A percentile compares a stretch with the other conserved stretches of the same genome.
phyloP scores from a whole-genome alignment of 1,140 invertebrate species.

The Drosophila equinoxialis region DNA sequence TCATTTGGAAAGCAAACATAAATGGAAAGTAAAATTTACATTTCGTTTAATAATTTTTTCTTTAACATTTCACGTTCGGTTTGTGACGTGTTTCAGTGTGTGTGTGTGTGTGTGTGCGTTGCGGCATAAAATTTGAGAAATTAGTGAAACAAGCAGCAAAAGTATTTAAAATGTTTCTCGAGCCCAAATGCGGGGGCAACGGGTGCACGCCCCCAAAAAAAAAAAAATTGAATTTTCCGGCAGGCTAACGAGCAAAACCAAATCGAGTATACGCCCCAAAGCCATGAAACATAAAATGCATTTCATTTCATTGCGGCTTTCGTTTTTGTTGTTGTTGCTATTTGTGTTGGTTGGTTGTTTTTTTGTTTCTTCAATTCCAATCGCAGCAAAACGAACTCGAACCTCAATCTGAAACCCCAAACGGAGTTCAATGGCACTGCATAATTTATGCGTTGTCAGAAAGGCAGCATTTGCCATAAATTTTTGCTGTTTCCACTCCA shows the following conservation, averaged over 20 bases:
- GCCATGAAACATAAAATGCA: conserved; percentile 57
- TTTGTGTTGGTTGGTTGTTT: no score
- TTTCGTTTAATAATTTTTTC: conserved; percentile 77
- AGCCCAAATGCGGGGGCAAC: conserved; percentile 35
- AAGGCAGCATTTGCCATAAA: conserved; percentile 16
- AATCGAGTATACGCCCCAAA: conserved; percentile 7
- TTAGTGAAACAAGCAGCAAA: conserved; percentile 46
- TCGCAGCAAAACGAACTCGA: neutral
- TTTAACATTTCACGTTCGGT: conserved; percentile 64
- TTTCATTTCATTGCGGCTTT: conserved; percentile 71
- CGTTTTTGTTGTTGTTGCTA: conserved; percentile 34
- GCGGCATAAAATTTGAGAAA: conserved; percentile 74
- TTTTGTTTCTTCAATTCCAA: no score
- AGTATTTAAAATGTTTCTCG: conserved; percentile 40
- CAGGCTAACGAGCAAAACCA: conserved; percentile 19
- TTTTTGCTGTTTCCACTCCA: neutral
- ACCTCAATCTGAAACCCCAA: conserved; percentile 29
- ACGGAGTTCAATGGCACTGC: conserved; percentile 65
- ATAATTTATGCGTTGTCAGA: conserved; percentile 53
- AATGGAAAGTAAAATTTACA: conserved; percentile 80
- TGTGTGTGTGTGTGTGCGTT: conserved; percentile 42
- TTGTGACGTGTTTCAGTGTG: conserved; percentile 7
- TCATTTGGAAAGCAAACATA: conserved; percentile 76
- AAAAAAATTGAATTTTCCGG: conserved; percentile 35
- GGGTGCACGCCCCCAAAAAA: conserved; percentile 29